Conservation (phyloP, 2,113 vertebrate genomes). For the Podilymbus podiceps region DNA sequence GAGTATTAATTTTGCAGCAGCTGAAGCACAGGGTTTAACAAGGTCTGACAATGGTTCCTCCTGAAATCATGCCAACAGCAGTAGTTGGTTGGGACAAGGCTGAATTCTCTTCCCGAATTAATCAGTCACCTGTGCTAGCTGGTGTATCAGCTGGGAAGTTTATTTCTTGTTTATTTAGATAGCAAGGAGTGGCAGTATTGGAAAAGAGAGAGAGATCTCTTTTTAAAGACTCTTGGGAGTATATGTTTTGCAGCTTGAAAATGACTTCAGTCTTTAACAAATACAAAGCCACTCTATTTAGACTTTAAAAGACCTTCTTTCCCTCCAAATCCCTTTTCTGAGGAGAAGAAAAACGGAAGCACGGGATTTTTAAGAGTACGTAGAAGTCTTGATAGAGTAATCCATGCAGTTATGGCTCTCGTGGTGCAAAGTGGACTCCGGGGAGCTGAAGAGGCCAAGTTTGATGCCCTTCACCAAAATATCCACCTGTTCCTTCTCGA, state of each 20-base stretch:
- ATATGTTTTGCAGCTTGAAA: neutral
- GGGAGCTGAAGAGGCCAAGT: neutral
- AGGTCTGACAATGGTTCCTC: neutral
- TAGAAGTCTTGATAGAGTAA: neutral
- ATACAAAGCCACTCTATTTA: neutral
- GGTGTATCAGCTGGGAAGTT: neutral
- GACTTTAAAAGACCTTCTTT: neutral
- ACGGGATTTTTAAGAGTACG: neutral
- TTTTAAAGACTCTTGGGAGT: neutral
- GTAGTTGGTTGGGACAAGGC: neutral
- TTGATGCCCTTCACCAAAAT: neutral
- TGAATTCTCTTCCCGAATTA: neutral
- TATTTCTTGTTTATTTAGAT: neutral
- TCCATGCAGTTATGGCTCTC: neutral
- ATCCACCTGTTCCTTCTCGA: neutral
- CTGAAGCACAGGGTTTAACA: neutral
- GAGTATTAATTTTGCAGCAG: neutral
- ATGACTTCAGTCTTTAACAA: neutral
- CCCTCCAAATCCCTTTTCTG: neutral
- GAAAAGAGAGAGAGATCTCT: neutral
- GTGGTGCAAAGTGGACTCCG: neutral
- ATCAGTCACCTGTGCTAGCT: neutral
- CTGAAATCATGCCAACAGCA: neutral
- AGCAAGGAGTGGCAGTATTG: neutral
- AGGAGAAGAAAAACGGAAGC: fast-evolving